Base-by-base conservation (phyloP, 2,888 invertebrate genomes). In the Heteromyza rotundicornis region DNA sequence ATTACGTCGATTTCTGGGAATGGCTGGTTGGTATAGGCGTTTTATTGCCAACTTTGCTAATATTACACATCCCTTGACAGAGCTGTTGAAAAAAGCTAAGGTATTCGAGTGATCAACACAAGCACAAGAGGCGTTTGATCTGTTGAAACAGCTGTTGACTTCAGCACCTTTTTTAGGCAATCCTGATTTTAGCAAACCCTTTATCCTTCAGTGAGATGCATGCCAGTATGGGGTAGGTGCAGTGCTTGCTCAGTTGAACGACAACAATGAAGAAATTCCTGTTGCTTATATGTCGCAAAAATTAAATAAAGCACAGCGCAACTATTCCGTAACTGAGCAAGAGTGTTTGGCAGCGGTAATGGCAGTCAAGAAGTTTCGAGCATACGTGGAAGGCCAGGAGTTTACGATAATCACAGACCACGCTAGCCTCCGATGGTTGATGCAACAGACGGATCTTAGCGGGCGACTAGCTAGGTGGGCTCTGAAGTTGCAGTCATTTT, bases 131-230 rank as follows among this genome's bases (percentile, higher is more conserved):
- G 8, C 35, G 14, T 47, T 47, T 47, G 47, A 14, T 10, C 7
- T 10, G 10, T 7, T 47, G n/a, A 47, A 47, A n/a, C 10, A 47
- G 14, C 7, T 7, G n/a, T 16, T 47, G 7, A 8, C 14, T n/a
- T n/a, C n/a, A n/a, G n/a, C n/a, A n/a, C n/a, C n/a, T n/a, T n/a
- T n/a, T n/a, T n/a, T n/a, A n/a, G n/a, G n/a, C n/a, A n/a, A n/a
- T n/a, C n/a, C n/a, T n/a, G n/a, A n/a, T n/a, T n/a, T n/a, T n/a
- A n/a, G n/a, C n/a, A n/a, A n/a, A n/a, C n/a, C n/a, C n/a, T n/a
- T n/a, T n/a, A n/a, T n/a, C n/a, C n/a, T 50, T 1, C 59, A 61
- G 8, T 64, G 64, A 22, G 64, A 64, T 40, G 59, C 65, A 5
- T 40, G 52, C 22, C 19, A 35, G 3, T n/a, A n/a, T 2, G 62